Base-by-base conservation (phyloP, 2,888 invertebrate species). In the Eucera pruinosa region DNA sequence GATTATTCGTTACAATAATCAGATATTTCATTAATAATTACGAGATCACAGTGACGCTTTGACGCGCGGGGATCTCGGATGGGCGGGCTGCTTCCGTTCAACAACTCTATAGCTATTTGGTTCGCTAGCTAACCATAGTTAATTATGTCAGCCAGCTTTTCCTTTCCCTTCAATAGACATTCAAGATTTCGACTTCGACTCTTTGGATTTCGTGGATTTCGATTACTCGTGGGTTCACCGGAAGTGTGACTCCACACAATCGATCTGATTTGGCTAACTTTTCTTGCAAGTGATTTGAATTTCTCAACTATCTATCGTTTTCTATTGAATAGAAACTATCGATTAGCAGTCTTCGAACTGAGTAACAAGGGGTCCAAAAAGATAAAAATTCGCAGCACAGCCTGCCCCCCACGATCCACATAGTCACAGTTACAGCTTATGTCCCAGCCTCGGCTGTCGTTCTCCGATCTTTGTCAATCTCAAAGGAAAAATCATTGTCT, bases 21-120 rank as follows among this genome's bases (percentile, higher is more conserved):
- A 89, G 88, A 91, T 91, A 91, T 90, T 90, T 86, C 88, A 91
- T 91, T 90, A 91, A 89, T 91, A 90, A 90, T 91, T 92, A 92
- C 90, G 92, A 91, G 91, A 92, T 92, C 92, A 92, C 92, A 92
- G 92, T 91, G 91, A 92, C 91, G 92, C 92, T 92, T 92, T 92
- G 92, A 92, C 91, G 92, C 90, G 92, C 92, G 92, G 91, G 92
- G 91, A 92, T 91, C 92, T 91, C 89, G 88, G 91, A 87, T 84
- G 90, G 89, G 90, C 90, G 90, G 91, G 91, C 91, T 92, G 91
- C 73, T 72, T 83, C 85, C 72, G 81, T 77, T 71, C 71, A 54
- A 69, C 18, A 70, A 83, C 72, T 39, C 66, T 62, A 45, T 61
- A 58, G 30, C 33, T 18, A 58, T 71, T 13, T 33, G 9, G 15